A percentile compares a stretch with the other conserved stretches of the same genome.
phyloP scores from a whole-genome alignment of 2,888 invertebrate genomes.

The Asteroscopus sphinx region DNA sequence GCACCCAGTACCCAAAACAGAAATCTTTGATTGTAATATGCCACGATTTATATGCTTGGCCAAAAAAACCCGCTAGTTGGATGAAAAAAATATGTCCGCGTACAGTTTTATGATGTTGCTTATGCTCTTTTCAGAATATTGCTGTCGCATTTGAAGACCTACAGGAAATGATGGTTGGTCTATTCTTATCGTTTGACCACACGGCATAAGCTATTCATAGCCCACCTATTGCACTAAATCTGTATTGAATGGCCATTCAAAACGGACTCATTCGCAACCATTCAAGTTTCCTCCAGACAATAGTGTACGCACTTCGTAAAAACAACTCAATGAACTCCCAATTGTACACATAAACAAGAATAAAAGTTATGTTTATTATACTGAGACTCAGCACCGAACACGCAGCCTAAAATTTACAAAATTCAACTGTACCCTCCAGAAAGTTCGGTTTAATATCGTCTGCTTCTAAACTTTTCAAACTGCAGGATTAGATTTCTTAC shows the following conservation, averaged over 20 bases:
- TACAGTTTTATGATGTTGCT: too few relatives aligned
- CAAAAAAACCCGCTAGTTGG: too few relatives aligned
- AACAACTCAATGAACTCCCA: conserved; percentile 56
- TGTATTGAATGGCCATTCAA: conserved; percentile 23
- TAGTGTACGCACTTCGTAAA: conserved; percentile 40
- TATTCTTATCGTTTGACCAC: conserved; percentile 26
- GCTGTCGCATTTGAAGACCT: too few relatives aligned
- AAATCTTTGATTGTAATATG: too few relatives aligned
- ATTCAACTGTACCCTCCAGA: conserved; percentile 32
- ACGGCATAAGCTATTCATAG: conserved; percentile 14
- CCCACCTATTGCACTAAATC: conserved; percentile 26
- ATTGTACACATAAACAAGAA: conserved; percentile 54
- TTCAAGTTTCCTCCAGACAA: conserved; percentile 43
- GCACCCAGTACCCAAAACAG: too few relatives aligned
- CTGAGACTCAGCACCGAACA: conserved; percentile 15
- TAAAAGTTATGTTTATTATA: conserved; percentile 54
- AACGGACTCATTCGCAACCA: conserved; percentile 25
- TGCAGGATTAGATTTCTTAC: conserved; percentile 52
- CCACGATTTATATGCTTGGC: too few relatives aligned
- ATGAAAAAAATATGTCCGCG: neutral
- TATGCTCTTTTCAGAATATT: too few relatives aligned
- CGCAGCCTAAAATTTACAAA: conserved; percentile 10
- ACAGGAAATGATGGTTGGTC: conserved; percentile 25
- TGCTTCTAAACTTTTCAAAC: conserved; percentile 16
- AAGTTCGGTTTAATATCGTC: conserved; percentile 28